Evolutionary conservation across 2,113 vertebrate genomes (phyloP).

Genomic region (Syngnathus scovelli): DNA sequence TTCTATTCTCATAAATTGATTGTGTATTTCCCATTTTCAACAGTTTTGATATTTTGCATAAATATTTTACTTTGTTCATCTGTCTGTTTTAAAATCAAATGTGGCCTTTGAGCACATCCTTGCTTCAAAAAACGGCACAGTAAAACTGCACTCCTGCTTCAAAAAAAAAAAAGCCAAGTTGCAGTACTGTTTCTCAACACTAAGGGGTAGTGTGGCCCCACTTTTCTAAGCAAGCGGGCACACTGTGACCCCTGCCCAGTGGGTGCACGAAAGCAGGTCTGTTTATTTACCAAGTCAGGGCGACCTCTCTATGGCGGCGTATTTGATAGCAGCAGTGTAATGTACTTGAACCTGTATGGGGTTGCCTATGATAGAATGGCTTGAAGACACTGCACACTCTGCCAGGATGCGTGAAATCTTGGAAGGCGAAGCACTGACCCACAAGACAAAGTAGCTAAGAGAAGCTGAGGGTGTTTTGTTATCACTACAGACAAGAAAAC

Average conservation of each 20-base stretch:
- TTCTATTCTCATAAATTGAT: no score
- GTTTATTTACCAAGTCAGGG: slow-evolving; percentile 28
- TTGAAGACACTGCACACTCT: neutral
- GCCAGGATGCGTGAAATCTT: neutral
- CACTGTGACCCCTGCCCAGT: slow-evolving; percentile 23
- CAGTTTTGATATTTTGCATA: no score
- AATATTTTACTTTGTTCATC: no score
- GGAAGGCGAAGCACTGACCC: neutral
- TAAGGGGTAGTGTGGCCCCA: slow-evolving; percentile 62
- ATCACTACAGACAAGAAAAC: no score
- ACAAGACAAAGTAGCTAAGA: neutral
- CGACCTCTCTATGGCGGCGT: slow-evolving; percentile 19
- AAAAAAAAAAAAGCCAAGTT: neutral
- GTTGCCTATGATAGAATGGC: slow-evolving; percentile 9
- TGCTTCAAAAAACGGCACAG: no score
- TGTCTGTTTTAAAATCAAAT: no score
- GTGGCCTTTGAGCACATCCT: neutral
- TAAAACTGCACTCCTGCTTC: neutral
- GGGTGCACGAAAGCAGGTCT: slow-evolving; percentile 18
- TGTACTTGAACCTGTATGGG: slow-evolving; percentile 23
- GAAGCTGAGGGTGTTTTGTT: neutral
- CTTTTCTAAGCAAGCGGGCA: slow-evolving; percentile 13
- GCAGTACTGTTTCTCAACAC: slow-evolving; percentile 36
- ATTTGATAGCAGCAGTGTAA: slow-evolving; percentile 27
- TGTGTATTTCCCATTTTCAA: no score